Evolutionary conservation across 1,140 invertebrate genomes (phyloP).

Genomic region (Nebria ingens): DNA sequence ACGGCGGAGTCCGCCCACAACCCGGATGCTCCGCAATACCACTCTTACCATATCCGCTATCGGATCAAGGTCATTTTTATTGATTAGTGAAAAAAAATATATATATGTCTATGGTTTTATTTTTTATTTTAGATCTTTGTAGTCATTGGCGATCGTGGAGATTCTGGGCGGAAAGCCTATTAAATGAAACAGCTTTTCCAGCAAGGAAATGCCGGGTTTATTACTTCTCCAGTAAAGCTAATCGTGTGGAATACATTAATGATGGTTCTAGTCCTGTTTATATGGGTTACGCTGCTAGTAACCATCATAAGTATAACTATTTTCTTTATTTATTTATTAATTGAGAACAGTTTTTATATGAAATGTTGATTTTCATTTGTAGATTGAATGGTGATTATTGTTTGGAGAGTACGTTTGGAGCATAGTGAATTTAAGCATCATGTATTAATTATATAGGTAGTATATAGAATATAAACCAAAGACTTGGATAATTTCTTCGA

Average conservation of each 20-base stretch:
- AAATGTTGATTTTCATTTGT: not conserved
- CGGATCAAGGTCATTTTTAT: slow-evolving; percentile 34
- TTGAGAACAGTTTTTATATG: not conserved
- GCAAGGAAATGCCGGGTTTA: not conserved
- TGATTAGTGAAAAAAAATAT: not conserved
- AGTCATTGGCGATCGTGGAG: slow-evolving; percentile 48
- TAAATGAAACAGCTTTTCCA: slow-evolving; percentile 27
- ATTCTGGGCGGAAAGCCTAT: slow-evolving; percentile 43
- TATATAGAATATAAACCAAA: not conserved
- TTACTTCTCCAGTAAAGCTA: not conserved
- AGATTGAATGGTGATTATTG: not conserved
- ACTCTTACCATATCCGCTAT: slow-evolving; percentile 35
- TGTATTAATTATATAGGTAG: no score
- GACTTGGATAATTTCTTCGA: not conserved
- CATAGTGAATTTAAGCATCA: not conserved
- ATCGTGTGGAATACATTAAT: not conserved
- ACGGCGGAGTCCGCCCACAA: slow-evolving; percentile 44
- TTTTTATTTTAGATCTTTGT: slow-evolving; percentile 39
- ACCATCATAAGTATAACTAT: not conserved
- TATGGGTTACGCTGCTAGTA: not conserved
- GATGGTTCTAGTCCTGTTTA: not conserved
- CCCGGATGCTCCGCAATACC: slow-evolving; percentile 41
- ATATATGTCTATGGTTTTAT: not conserved
- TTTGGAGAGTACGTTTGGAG: not conserved
- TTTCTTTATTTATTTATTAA: no score